phyloP scores from a whole-genome alignment of 2,797 vertebrate genomes.

The Todus mexicanus region DNA sequence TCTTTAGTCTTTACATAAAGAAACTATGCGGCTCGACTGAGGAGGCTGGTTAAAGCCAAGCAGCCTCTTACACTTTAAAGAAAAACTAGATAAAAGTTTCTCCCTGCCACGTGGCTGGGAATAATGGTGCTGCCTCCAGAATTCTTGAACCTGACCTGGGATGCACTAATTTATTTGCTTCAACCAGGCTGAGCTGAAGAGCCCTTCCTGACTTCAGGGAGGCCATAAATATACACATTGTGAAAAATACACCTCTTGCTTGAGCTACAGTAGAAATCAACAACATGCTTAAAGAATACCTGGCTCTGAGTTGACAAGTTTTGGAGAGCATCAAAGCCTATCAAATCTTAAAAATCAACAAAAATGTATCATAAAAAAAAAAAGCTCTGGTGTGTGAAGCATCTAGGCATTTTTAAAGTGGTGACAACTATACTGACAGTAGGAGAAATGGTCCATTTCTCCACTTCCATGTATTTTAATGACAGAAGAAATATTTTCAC shows the following conservation, averaged over 20 bases:
- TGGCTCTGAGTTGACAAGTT: not conserved
- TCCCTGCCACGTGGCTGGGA: not conserved
- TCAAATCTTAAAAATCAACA: not conserved
- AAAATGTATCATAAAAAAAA: not conserved
- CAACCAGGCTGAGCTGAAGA: not conserved
- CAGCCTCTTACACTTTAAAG: not conserved
- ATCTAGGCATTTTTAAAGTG: not conserved
- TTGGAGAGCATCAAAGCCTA: not conserved
- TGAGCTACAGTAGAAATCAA: not conserved
- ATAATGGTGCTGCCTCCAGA: not conserved
- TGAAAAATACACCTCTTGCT: not conserved
- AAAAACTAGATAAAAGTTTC: slow-evolving; percentile 11
- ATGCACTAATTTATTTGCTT: not conserved
- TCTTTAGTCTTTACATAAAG: slow-evolving; percentile 24
- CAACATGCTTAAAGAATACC: not conserved
- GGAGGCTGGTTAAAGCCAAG: not conserved
- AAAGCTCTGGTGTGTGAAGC: not conserved
- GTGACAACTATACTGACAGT: not conserved
- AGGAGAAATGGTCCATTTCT: not conserved
- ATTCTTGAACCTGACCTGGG: not conserved
- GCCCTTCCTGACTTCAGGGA: not conserved
- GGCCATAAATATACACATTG: not conserved
- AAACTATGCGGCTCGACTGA: not conserved
- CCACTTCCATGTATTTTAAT: not conserved
- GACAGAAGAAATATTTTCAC: not conserved